phyloP scores from a whole-genome alignment of 2,888 invertebrate genomes.

The Crossocerus cetratus region DNA sequence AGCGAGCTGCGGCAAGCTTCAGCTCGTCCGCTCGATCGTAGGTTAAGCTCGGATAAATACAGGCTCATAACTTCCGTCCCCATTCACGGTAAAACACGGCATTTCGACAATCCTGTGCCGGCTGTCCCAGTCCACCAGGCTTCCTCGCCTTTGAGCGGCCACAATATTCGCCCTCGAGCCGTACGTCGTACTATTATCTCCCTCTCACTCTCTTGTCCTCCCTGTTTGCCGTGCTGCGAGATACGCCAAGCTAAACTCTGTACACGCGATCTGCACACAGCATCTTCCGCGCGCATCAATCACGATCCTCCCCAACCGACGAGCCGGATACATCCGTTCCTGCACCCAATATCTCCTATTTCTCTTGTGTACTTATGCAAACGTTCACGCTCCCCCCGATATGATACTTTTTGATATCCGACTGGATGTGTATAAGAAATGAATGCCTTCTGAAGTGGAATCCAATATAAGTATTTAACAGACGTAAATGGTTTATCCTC shows the following conservation, averaged over 20 bases:
- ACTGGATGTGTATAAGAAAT: no score
- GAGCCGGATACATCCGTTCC: not conserved
- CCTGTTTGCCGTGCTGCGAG: no score
- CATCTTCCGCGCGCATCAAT: not conserved
- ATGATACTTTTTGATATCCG: no score
- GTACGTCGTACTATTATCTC: not conserved
- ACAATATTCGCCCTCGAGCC: not conserved
- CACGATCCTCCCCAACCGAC: not conserved
- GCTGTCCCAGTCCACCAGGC: slow-evolving; percentile 8
- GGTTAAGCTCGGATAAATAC: slow-evolving; percentile 69
- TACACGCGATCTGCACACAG: no score
- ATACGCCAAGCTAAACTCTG: no score
- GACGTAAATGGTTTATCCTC: no score
- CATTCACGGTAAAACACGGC: not conserved
- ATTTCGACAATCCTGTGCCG: not conserved
- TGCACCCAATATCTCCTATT: no score
- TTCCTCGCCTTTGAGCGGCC: not conserved
- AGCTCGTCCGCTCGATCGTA: slow-evolving; percentile 46
- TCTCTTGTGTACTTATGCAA: no score
- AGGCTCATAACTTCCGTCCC: slow-evolving; percentile 43
- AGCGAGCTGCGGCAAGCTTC: slow-evolving; percentile 13
- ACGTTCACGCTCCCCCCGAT: no score
- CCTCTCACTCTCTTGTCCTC: not conserved
- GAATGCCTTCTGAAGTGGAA: no score
- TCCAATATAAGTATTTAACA: no score